Base-by-base conservation (phyloP, 2,888 invertebrate species). In the Synergus itoensis region DNA sequence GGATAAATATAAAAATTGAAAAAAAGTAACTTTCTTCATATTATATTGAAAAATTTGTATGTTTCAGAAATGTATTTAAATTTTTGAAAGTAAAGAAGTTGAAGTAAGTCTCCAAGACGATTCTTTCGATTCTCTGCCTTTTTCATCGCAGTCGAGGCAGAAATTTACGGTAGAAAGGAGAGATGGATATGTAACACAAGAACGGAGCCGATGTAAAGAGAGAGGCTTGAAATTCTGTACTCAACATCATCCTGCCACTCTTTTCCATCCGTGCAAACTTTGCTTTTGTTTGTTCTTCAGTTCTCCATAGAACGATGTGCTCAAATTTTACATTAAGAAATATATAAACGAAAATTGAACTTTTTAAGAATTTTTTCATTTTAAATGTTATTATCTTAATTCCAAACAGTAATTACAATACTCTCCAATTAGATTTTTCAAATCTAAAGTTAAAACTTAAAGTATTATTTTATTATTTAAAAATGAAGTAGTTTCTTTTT, bases 131-230 rank as follows among this genome's bases (percentile, higher is more conserved):
- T 73, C 36, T 73, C n/a, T 18, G 36, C 53, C 53, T 53, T 73
- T 73, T 73, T 40, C 53, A 48, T 53, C 5, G 18, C 40, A 53
- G 40, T 73, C 73, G 40, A 40, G n/a, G 73, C n/a, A 73, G 73
- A 73, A 73, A 73, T 53, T 73, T 73, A 36, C 73, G 28, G 53
- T 73, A 53, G 73, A 73, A 73, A 53, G 16, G 73, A 73, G 28
- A 53, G 28, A 69, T 69, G 53, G 53, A 73, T 36, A 48, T 73
- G 48, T 28, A 73, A n/a, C 73, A 73, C 45, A 36, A 73, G 28
- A 73, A 69, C 14, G 21, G 28, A 48, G 48, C 28, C 48, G 69
- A 69, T 69, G 48, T 53, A 11, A 11, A 73, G 48, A 48, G 73
- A 21, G 9, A 28, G 36, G 5, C 18, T 48, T n/a, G 53, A 36